These are phyloP conservation scores for Chelonia mydas DNA, from an alignment of 2,797 vertebrate genomes.

Conservation along the genomic window DNA sequence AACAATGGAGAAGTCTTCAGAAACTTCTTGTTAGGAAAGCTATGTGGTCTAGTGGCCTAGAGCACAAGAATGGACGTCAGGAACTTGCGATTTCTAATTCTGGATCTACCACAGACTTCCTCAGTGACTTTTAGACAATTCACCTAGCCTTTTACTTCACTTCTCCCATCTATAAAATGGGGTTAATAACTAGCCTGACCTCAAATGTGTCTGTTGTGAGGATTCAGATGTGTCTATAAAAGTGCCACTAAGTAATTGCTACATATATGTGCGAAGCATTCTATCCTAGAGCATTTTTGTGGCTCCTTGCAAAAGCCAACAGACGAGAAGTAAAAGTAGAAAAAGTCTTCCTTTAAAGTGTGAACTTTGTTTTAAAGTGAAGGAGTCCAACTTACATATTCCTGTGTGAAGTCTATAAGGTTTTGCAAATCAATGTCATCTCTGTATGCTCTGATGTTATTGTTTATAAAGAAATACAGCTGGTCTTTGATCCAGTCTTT, in stretches of 20 bases:
- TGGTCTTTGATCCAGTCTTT: slow-evolving; percentile 99
- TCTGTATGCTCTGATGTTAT: slow-evolving; percentile 97
- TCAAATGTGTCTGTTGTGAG: background rate
- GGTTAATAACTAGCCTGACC: background rate
- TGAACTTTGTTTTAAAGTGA: slow-evolving; percentile 35
- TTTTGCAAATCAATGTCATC: slow-evolving; percentile 99
- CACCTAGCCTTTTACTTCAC: background rate
- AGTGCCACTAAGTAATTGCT: background rate
- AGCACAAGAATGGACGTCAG: background rate
- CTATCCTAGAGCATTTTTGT: background rate
- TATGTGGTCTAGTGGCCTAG: background rate
- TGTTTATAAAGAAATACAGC: slow-evolving; percentile 99
- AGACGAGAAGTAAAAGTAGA: background rate
- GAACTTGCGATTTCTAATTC: background rate
- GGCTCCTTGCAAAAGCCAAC: slow-evolving; percentile 5
- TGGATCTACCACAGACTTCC: background rate
- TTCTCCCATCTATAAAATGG: background rate
- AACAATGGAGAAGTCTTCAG: background rate
- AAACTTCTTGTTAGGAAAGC: background rate
- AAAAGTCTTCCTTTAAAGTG: background rate
- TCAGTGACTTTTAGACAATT: background rate
- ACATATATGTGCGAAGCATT: background rate
- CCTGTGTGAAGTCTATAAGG: slow-evolving; percentile 99
- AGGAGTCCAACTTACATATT: slow-evolving; percentile 90
- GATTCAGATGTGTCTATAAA: background rate